Evolutionary conservation across 2,113 vertebrate genomes (phyloP), one percentile per base, ranked within the genome.

Genomic region (Melanerpes aurifrons): DNA sequence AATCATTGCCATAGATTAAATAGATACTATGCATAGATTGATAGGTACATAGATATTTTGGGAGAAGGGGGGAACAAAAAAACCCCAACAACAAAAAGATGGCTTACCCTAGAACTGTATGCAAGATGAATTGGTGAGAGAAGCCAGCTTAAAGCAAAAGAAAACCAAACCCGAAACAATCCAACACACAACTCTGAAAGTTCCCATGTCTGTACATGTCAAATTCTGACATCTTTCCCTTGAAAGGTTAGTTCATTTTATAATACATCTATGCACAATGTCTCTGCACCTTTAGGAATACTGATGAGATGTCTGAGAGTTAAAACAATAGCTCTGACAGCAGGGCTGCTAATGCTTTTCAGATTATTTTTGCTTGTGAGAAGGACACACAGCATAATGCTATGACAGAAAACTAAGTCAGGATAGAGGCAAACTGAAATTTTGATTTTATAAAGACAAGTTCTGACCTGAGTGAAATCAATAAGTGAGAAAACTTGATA

Each of bases 131-230:
- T 72, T 74, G 45, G 21, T 83, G 78, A 92, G 82, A 92, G 91
- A 90, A 90, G 15, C n/a, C 61, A 59, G 70, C 35, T 87, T 85
- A 76, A 90, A 85, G 43, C 4, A 32, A 40, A 28, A 66, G 15
- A 79, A 24, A 17, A 9, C 18, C 22, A 76, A 56, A 32, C 22
- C 6, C 18, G 14, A 57, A 43, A 45, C 50, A 53, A 53, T 13
- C 50, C 57, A 91, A 54, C 17, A 59, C 26, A 86, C 32, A 73
- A 63, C 83, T 92, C 90, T 40, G 71, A 87, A 91, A 66, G 64
- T 90, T 96, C 90, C 78, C 94, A 90, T 94, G 81, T 97, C 88
- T 86, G 56, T 86, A 69, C 53, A 32, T 26, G 63, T 91, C 86
- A 85, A 56, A 79, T 80, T 40, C 40, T 95, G 82, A 88, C 87